Conservation (phyloP, 1,140 invertebrate species). For the Aradophagus sp. region DNA sequence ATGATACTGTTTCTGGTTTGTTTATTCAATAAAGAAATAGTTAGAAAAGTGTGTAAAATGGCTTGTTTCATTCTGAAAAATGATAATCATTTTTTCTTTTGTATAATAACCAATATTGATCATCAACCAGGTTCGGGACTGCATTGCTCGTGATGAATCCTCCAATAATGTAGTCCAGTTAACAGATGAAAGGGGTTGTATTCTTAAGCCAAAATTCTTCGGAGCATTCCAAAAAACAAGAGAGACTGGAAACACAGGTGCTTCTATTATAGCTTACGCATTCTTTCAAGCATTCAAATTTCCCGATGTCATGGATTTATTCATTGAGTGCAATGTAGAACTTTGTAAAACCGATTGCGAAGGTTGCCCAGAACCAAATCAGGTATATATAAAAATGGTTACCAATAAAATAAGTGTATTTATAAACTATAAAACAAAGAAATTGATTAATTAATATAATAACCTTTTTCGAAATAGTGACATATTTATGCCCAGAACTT, state of each 20-base stretch:
- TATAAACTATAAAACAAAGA: no score
- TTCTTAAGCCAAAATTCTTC: slow-evolving; percentile 87
- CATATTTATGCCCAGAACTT: no score
- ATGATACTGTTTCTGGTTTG: no score
- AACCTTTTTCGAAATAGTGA: no score
- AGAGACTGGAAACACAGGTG: slow-evolving; percentile 83
- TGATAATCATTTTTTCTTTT: no score
- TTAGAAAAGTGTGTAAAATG: no score
- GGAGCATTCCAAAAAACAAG: slow-evolving; percentile 87
- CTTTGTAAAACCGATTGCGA: slow-evolving; percentile 88
- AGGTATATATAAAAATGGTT: slow-evolving; percentile 71
- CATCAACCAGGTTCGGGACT: slow-evolving; percentile 84
- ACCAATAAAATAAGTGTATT: no score
- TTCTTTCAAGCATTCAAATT: slow-evolving; percentile 92
- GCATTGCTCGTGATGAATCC: slow-evolving; percentile 82
- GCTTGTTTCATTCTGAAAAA: no score
- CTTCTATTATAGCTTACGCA: slow-evolving; percentile 86
- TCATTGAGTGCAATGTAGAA: slow-evolving; percentile 89
- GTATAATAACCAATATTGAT: no score
- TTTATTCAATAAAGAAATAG: no score
- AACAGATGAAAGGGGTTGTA: slow-evolving; percentile 86
- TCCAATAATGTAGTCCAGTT: slow-evolving; percentile 80
- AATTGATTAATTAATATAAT: no score
- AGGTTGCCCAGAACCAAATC: slow-evolving; percentile 81
- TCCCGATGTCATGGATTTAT: slow-evolving; percentile 89